These are phyloP conservation scores for Trissolcus japonicus DNA, from an alignment of 2,888 invertebrate genomes.

Conservation along the genomic window DNA sequence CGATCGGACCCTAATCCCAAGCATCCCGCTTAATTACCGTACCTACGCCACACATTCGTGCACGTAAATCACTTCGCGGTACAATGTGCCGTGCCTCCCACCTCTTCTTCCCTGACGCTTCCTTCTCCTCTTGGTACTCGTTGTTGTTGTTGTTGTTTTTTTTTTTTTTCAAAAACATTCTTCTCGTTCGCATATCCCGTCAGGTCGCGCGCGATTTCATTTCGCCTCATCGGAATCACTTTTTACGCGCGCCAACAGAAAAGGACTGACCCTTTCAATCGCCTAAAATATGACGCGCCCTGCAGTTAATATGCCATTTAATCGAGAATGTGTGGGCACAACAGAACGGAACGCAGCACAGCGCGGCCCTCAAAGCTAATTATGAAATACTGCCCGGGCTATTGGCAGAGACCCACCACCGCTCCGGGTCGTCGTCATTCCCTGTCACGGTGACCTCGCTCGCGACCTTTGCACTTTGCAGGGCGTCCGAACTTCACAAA, in stretches of 20 bases:
- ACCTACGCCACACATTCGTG: conserved; percentile 71
- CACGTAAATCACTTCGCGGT: conserved; percentile 72
- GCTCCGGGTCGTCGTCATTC: conserved; percentile 10
- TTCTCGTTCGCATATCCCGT: conserved; percentile 21
- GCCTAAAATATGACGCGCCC: conserved; percentile 66
- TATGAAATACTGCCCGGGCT: conserved; percentile 70
- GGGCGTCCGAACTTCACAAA: conserved; percentile 21
- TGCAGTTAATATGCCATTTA: conserved; percentile 71
- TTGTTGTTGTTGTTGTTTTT: too few species aligned
- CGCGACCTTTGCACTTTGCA: conserved; percentile 29
- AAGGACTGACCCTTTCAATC: conserved; percentile 36
- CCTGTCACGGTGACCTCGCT: conserved; percentile 35
- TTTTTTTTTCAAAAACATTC: conserved; percentile 15
- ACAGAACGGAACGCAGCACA: conserved; percentile 59
- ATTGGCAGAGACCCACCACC: conserved; percentile 65
- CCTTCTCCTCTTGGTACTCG: conserved; percentile 19
- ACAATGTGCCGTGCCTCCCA: conserved; percentile 57
- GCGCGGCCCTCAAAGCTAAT: conserved; percentile 68
- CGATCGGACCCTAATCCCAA: conserved; percentile 63
- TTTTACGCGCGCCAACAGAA: conserved; percentile 59
- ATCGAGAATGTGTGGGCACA: conserved; percentile 70
- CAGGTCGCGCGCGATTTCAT: conserved; percentile 56
- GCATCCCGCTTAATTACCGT: conserved; percentile 72
- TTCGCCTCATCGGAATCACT: conserved; percentile 61
- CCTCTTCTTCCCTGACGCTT: conserved; percentile 12